Evolutionary conservation across 2,797 vertebrate species (phyloP).

Genomic region (Oryzias dopingdopingensis): DNA sequence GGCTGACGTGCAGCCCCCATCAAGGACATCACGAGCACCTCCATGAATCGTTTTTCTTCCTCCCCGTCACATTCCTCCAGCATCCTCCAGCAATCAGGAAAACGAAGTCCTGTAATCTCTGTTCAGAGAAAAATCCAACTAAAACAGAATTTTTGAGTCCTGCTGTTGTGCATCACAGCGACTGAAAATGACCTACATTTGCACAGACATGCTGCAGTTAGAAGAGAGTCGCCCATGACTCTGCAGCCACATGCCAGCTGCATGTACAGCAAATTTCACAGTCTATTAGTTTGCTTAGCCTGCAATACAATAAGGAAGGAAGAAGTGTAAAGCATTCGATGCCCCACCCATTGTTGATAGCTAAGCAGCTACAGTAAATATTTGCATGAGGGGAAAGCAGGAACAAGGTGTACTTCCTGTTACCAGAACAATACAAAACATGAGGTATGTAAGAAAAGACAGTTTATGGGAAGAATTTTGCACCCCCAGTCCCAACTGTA

Average conservation of each 20-base stretch:
- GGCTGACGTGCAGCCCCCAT: conserved; percentile 31
- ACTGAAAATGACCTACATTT: conserved; percentile 8
- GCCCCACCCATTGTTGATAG: conserved; percentile 58
- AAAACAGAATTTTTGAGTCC: conserved; percentile 13
- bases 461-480: conserved; percentile 1
- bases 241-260: neutral
- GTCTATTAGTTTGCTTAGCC: conserved; percentile 29
- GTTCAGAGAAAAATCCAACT: conserved; percentile 6
- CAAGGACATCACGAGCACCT: conserved; percentile 57
- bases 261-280: conserved; percentile 27
- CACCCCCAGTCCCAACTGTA: neutral
- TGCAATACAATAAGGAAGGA: conserved; percentile 57
- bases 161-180: conserved; percentile 1
- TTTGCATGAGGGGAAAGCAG: conserved; percentile 68
- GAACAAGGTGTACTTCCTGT: conserved; percentile 78
- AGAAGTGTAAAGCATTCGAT: conserved; percentile 47
- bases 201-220: conserved; percentile 4
- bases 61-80: conserved; percentile 41
- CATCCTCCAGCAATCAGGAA: conserved; percentile 48
- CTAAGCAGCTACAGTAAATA: conserved; percentile 74
- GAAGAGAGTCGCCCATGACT: conserved; percentile 18
- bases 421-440: conserved; percentile 40
- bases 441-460: conserved; percentile 25
- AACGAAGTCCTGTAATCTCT: conserved; percentile 46
- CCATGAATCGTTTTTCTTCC: conserved; percentile 39